phyloP scores from a whole-genome alignment of 1,140 invertebrate species.

The Drosophila melanica region DNA sequence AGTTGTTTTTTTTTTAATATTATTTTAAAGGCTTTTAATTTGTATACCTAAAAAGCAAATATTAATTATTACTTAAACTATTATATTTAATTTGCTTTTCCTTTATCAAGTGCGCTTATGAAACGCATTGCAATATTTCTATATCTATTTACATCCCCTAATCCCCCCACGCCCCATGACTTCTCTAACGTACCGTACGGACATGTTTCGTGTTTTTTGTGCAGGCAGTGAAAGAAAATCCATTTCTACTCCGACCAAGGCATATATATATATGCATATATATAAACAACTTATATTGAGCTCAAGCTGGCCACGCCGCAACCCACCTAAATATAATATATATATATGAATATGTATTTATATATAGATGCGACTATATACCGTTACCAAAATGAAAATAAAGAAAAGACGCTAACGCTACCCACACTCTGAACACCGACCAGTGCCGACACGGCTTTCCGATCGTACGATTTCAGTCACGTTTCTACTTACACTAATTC shows the following conservation, averaged over 20 bases:
- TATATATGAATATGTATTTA: constrained; percentile 39
- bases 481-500: constrained; percentile 46
- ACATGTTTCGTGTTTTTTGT: constrained; percentile 57
- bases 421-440: constrained; percentile 45
- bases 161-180: not conserved
- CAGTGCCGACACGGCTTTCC: constrained; percentile 54
- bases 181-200: constrained; percentile 37
- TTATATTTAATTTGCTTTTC: constrained; percentile 42
- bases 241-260: constrained; percentile 70
- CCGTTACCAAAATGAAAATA: constrained; percentile 20
- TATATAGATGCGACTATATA: constrained; percentile 51
- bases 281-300: constrained; percentile 63
- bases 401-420: constrained; percentile 69
- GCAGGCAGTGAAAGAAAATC: constrained; percentile 29
- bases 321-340: constrained; percentile 73
- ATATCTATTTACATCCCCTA: constrained; percentile 9
- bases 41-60: constrained; percentile 15
- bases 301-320: constrained; percentile 78
- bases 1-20: constrained; percentile 2
- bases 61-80: constrained; percentile 39
- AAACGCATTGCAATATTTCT: constrained; percentile 78
- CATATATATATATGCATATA: constrained; percentile 35
- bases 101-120: constrained; percentile 71
- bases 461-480: constrained; percentile 41
- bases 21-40: constrained; percentile 11